Evolutionary conservation across 2,888 invertebrate genomes (phyloP).

Genomic region (Nomada goodeniana): DNA sequence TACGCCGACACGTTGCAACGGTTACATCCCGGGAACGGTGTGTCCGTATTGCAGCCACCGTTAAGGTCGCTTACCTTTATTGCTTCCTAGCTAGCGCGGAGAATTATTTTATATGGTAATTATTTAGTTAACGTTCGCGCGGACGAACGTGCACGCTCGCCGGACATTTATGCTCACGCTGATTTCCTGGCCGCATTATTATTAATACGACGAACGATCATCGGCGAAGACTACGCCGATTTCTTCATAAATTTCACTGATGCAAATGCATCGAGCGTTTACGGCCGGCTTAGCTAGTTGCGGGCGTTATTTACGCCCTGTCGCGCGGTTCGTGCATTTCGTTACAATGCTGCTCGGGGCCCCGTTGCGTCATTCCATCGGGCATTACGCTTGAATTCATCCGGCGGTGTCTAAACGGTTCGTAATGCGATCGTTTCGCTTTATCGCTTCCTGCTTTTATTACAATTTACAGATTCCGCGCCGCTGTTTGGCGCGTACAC

Average conservation of each 20-base stretch:
- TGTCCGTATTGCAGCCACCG: slow-evolving; percentile 43
- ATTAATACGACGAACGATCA: slow-evolving; percentile 13
- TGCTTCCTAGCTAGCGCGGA: slow-evolving; percentile 48
- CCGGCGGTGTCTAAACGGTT: slow-evolving; percentile 34
- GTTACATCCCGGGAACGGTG: slow-evolving; percentile 24
- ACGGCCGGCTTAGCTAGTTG: neutral
- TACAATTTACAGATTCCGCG: slow-evolving; percentile 46
- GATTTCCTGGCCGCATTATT: slow-evolving; percentile 41
- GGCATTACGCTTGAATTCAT: slow-evolving; percentile 21
- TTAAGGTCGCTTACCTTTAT: slow-evolving; percentile 59
- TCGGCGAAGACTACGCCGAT: slow-evolving; percentile 31
- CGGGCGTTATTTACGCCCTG: slow-evolving; percentile 36
- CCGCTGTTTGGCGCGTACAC: slow-evolving; percentile 1
- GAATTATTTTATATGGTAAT: slow-evolving; percentile 67
- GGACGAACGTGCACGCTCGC: neutral
- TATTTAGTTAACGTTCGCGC: slow-evolving; percentile 55
- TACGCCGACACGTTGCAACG: slow-evolving; percentile 19
- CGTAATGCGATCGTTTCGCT: slow-evolving; percentile 50
- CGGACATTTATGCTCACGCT: slow-evolving; percentile 14
- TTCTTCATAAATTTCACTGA: slow-evolving; percentile 51
- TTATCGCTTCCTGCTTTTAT: slow-evolving; percentile 59
- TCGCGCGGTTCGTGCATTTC: slow-evolving; percentile 35
- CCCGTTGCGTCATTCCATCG: slow-evolving; percentile 35
- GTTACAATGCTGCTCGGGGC: slow-evolving; percentile 36
- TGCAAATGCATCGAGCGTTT: slow-evolving; percentile 35